Base-by-base conservation (phyloP, 2,113 vertebrate species). In the Calyptommatus sinebrachiatus region DNA sequence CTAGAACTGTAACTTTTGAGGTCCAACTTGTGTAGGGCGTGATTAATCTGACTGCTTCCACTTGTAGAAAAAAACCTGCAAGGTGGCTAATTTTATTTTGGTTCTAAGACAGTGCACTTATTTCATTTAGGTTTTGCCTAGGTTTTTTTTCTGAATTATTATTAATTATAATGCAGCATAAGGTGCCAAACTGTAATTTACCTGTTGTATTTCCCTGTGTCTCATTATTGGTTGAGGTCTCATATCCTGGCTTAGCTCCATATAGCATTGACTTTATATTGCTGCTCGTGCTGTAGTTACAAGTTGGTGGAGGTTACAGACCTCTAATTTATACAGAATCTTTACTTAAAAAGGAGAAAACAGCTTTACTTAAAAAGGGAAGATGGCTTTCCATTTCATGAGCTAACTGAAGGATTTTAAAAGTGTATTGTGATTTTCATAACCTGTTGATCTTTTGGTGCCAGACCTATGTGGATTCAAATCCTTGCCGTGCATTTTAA, bases 361-460 rank as follows among this genome's bases (percentile, higher is more conserved):
- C 35, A 41, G 35, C 35, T 41, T 41, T 41, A 41, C 35, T 41
- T 41, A 41, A 41, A n/a, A 18, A 7, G 24, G 9, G 8, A 69
- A 92, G 94, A 92, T 94, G 94, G 93, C 83, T 91, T 92, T 93
- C 83, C 88, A 95, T 94, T 93, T 88, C 91, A 90, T 94, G 90
- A 86, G 92, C 82, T 91, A 92, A 93, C 90, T 91, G 91, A 91
- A 90, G 88, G 93, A 89, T 94, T 95, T 95, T 93, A 91, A 93
- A 94, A 92, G 80, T 93, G 94, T 95, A 94, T 93, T 95, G 95
- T 95, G 95, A 95, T 94, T 95, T 96, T 95, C 94, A 94, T 94
- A 94, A 93, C 84, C 91, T 83, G 91, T 94, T 95, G 76, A 93
- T 93, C 93, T 94, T 95, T 94, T 90, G 93, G 94, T 95, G 93